phyloP scores from a whole-genome alignment of 1,140 invertebrate genomes.

The Drosophila ercepeae region DNA sequence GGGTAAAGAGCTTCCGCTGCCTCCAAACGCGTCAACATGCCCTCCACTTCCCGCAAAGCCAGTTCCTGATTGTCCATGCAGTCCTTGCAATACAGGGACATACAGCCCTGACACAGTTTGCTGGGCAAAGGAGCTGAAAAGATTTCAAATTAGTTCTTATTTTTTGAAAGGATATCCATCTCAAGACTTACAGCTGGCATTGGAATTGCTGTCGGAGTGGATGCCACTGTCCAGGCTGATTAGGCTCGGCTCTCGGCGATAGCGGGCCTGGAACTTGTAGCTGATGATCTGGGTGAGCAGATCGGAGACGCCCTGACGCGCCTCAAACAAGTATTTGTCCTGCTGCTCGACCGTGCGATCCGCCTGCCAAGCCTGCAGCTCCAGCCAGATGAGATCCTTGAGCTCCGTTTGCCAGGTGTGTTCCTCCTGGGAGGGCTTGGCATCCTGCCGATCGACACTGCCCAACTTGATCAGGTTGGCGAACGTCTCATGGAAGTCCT shows the following conservation, averaged over 20 bases:
- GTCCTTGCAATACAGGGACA: constrained; percentile 88
- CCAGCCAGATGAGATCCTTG: constrained; percentile 95
- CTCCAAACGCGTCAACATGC: constrained; percentile 89
- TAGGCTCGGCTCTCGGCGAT: constrained; percentile 54
- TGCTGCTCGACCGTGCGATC: constrained; percentile 89
- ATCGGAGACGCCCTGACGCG: constrained; percentile 88
- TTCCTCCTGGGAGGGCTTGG: constrained; percentile 90
- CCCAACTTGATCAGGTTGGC: constrained; percentile 90
- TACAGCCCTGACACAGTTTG: constrained; percentile 85
- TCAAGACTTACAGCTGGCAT: constrained; percentile 72
- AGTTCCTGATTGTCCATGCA: constrained; percentile 89
- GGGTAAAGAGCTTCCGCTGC: constrained; percentile 92
- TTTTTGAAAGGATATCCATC: background rate
- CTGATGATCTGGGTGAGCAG: constrained; percentile 91
- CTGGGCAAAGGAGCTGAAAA: constrained; percentile 62
- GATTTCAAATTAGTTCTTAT: background rate
- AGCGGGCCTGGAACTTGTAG: constrained; percentile 86
- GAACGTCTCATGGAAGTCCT: constrained; percentile 85
- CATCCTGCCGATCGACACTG: constrained; percentile 85
- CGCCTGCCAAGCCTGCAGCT: constrained; percentile 92
- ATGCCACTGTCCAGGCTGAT: constrained; percentile 78
- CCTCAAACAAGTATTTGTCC: constrained; percentile 90
- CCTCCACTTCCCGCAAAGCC: constrained; percentile 90
- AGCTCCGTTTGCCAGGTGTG: constrained; percentile 93
- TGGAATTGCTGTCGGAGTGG: constrained; percentile 71